A percentile compares a stretch with the other conserved stretches of the same genome.
These are phyloP conservation scores for Trachemys scripta DNA, from an alignment of 2,113 vertebrate species.

Conservation along the genomic window DNA sequence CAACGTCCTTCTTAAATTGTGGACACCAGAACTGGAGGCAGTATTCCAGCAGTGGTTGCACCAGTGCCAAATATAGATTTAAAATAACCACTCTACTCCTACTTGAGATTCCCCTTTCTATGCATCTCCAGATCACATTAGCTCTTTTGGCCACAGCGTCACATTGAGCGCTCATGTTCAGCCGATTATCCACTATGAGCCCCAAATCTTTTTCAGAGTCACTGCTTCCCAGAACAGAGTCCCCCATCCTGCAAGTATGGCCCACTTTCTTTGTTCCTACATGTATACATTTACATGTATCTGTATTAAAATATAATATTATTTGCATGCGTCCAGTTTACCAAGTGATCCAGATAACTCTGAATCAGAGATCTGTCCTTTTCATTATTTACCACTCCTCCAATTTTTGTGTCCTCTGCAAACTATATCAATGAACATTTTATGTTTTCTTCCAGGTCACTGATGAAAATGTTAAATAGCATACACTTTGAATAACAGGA, in stretches of 20 bases:
- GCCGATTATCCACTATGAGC: neutral
- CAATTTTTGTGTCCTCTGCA: neutral
- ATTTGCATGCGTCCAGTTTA: neutral
- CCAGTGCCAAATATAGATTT: neutral
- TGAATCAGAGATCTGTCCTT: neutral
- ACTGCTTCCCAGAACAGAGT: too few relatives aligned
- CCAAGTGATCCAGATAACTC: neutral
- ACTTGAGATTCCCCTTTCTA: neutral
- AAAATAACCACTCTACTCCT: neutral
- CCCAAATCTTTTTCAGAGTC: neutral
- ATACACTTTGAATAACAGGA: too few relatives aligned
- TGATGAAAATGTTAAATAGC: neutral
- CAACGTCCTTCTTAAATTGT: neutral
- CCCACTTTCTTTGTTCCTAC: neutral
- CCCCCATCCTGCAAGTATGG: neutral
- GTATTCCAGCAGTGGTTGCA: neutral
- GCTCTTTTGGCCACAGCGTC: neutral
- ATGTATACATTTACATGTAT: neutral
- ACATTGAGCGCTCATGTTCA: neutral
- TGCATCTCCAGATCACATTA: neutral
- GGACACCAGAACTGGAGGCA: neutral
- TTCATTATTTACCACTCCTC: neutral
- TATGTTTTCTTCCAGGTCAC: neutral
- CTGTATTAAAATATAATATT: neutral
- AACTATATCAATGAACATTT: neutral